Conservation (phyloP, 2,888 invertebrate species). For the Acanthosepion esculentum region DNA sequence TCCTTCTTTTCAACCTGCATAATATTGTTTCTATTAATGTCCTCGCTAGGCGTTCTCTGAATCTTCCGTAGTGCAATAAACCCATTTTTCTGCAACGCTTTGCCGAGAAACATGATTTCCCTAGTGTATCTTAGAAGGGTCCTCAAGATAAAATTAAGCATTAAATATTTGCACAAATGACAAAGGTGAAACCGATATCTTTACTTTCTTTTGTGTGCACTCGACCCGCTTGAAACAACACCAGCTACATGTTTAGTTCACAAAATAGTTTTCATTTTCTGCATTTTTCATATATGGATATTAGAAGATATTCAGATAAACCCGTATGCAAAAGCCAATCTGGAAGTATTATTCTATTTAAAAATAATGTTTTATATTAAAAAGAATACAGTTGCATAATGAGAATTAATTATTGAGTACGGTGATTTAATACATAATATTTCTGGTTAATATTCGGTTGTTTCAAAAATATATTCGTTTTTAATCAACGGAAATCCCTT, state of each 20-base stretch:
- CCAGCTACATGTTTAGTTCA: neutral
- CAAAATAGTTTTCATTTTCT: neutral
- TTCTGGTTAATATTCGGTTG: too few species aligned
- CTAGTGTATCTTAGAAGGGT: neutral
- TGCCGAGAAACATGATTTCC: neutral
- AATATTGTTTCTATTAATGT: neutral
- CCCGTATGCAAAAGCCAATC: too few species aligned
- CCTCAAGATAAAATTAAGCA: neutral
- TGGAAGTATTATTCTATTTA: too few species aligned
- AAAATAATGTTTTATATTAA: too few species aligned
- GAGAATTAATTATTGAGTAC: too few species aligned
- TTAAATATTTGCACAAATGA: neutral
- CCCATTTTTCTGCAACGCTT: neutral
- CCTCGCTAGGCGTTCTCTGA: neutral
- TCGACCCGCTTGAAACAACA: neutral
- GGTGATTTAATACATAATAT: too few species aligned
- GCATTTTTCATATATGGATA: too few species aligned
- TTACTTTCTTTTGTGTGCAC: too few species aligned
- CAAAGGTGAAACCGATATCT: neutral
- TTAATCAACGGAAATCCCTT: too few species aligned
- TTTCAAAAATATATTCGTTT: too few species aligned
- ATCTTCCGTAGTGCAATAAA: neutral
- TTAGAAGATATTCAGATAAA: too few species aligned
- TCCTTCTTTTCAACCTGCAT: neutral
- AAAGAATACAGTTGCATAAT: too few species aligned